Base-by-base conservation (phyloP, 2,888 invertebrate genomes). In the Meandrusa payeni region DNA sequence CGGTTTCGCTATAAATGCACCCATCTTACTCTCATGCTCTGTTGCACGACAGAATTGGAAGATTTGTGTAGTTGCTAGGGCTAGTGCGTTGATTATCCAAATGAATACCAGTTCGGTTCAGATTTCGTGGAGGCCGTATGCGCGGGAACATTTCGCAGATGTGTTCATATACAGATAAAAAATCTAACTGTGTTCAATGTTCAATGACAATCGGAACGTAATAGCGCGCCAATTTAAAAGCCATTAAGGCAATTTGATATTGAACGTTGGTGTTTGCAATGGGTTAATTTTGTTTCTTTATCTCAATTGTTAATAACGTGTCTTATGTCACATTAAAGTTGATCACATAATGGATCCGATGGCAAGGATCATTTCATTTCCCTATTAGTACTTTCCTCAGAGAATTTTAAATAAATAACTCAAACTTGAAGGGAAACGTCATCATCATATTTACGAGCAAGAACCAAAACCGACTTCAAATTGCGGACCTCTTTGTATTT, bases 101-200 rank as follows among this genome's bases (percentile, higher is more conserved):
- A 79, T 80, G 74, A 72, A 74, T 74, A 77, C 81, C 68, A 67
- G 82, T 81, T 76, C 46, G 50, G 59, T 68, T 79, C 70, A 73
- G 82, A 72, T 69, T n/a, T 50, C 52, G 43, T 40, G 75, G 70
- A 75, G 79, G 70, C 54, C 69, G 54, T 43, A 42, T 20, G 52
- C 46, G 48, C 50, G 48, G 34, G 22, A 31, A 26, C 32, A 41
- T 42, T 46, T 46, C 42, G 44, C 29, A 29, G 41, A 50, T 33
- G 26, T 34, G 5, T 41, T 23, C 22, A 27, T n/a, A n/a, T n/a
- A n/a, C 20, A 33, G 41, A 33, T 41, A 24, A 26, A 19, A 17
- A 28, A 24, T 32, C 26, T 26, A 33, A 13, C 27, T 9, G 12
- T 27, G 5, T 29, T 19, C 22, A 22, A 28, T 22, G 34, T 13